Conservation (phyloP, 2,113 vertebrate species). For the Miniopterus natalensis region DNA sequence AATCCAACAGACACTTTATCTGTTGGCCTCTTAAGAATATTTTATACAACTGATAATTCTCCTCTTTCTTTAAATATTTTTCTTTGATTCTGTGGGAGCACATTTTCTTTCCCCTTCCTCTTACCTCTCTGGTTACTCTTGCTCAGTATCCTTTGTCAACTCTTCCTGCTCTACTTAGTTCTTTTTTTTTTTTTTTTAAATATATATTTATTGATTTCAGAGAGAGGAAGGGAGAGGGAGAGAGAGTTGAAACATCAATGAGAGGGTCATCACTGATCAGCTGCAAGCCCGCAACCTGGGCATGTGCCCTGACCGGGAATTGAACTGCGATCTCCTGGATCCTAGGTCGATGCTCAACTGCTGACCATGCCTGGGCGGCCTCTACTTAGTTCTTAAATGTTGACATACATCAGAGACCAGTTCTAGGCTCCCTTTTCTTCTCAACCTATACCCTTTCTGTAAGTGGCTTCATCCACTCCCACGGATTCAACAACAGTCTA, state of each 20-base stretch:
- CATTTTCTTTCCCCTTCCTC: not conserved
- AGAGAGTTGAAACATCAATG: too few relatives aligned
- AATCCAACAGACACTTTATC: not conserved
- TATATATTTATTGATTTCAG: too few relatives aligned
- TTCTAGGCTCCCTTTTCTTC: not conserved
- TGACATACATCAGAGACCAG: slow-evolving; percentile 8
- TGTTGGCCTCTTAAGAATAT: not conserved
- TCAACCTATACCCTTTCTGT: not conserved
- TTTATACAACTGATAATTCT: not conserved
- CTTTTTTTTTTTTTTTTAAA: too few relatives aligned
- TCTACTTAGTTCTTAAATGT: slow-evolving; percentile 6
- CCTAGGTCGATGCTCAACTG: too few relatives aligned
- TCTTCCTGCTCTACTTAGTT: not conserved
- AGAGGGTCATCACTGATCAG: too few relatives aligned
- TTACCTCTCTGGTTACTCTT: not conserved
- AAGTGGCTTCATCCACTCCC: not conserved
- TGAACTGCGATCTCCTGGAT: too few relatives aligned
- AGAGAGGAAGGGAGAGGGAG: too few relatives aligned
- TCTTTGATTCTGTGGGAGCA: not conserved
- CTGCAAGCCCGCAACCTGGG: too few relatives aligned
- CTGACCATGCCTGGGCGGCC: too few relatives aligned
- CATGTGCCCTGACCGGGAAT: too few relatives aligned
- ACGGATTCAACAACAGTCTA: not conserved
- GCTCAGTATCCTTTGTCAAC: not conserved
- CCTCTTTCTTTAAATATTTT: slow-evolving; percentile 1